Evolutionary conservation across 2,113 vertebrate species (phyloP).

Genomic region (Rafetus swinhoei): DNA sequence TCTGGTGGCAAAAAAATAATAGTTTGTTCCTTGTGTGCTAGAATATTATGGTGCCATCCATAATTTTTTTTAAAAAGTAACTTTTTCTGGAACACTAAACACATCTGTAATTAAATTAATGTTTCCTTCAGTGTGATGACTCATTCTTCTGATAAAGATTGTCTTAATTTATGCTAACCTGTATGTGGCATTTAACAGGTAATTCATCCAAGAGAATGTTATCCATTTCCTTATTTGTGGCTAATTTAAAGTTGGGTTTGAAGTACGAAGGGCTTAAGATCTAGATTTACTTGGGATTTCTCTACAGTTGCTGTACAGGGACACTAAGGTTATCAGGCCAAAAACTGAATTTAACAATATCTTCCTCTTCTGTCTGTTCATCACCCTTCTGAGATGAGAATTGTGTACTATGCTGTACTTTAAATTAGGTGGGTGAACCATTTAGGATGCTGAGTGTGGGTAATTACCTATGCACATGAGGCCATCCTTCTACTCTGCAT

Average conservation of each 20-base stretch:
- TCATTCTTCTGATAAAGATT: not conserved
- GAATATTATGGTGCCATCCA: accelerated
- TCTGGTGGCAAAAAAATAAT: not conserved
- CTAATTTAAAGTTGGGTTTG: conserved; percentile 63
- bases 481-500: not conserved
- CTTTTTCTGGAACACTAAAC: not conserved
- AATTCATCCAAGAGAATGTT: not conserved
- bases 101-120: not conserved
- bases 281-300: conserved; percentile 6
- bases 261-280: conserved; percentile 31
- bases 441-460: not conserved
- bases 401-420: not conserved
- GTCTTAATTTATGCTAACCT: not conserved
- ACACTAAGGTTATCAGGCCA: not conserved
- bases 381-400: not conserved
- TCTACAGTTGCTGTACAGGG: not conserved
- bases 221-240: conserved; percentile 50
- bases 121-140: conserved; percentile 46
- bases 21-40: not conserved
- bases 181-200: conserved; percentile 42
- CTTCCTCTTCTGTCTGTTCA: accelerated
- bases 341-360: not conserved
- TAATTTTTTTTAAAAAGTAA: not conserved
- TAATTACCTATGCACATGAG: accelerated
- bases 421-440: not conserved